Base-by-base conservation (phyloP, 1,140 invertebrate species). In the Drosophila kanapiae region DNA sequence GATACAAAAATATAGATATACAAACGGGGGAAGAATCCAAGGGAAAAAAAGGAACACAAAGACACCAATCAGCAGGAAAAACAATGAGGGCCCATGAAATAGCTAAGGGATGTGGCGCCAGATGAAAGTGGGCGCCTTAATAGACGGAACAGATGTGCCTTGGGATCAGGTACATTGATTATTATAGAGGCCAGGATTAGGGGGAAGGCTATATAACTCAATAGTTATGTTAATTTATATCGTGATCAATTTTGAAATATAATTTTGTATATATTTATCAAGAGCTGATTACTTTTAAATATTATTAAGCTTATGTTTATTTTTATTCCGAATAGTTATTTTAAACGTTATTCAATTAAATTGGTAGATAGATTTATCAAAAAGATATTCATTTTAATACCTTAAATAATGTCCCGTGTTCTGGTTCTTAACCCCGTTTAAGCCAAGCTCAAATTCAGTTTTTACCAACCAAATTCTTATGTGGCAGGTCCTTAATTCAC, bases 11-110 rank as follows among this genome's bases (percentile, higher is more conserved):
- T 42, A 45, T 13, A 43, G 51, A 53, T 42, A 67, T 38, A 56
- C 53, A 38, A 54, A 10, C 48, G 48, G 23, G 11, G 16, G 11
- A 51, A 51, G 29, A 51, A 51, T 9, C 33, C 29, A 47, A 57
- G 42, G 74, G 42, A 47, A 48, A 68, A 53, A 65, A 69, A 75
- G 13, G 35, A 56, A 82, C 63, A 84, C 69, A 91, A 84, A 78
- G 86, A 62, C 78, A 82, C 62, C 86, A 91, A 88, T 90, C 85
- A 88, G 85, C 68, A 78, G 62, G 75, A 78, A 78, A 78, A 88
- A 84, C 75, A 76, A 62, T 64, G 59, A 45, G 56, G 83, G 53
- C 37, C 37, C 59, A 61, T 16, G n/a, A 72, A 74, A 74, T 63
- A 31, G 70, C 16, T 40, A 53, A 56, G 31, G 54, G 63, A 74